A percentile compares a stretch with the other conserved stretches of the same genome.
phyloP scores from a whole-genome alignment of 92 coral and sea anemone species.

The Porites lobata region DNA sequence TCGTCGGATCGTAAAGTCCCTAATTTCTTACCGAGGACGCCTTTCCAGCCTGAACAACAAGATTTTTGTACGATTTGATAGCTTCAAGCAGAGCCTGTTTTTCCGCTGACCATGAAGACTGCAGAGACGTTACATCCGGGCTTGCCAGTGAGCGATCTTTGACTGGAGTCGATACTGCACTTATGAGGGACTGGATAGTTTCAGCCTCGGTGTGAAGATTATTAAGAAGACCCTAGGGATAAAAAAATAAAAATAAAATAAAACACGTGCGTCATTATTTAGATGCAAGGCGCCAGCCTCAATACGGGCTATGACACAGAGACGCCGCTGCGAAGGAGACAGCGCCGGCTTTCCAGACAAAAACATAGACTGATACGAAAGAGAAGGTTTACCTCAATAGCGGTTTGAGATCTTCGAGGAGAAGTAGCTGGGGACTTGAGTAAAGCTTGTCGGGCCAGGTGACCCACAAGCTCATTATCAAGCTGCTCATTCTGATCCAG shows the following conservation, averaged over 20 bases:
- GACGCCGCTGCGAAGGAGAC: too few species aligned
- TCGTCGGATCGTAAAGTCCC: too few species aligned
- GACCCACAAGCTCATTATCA: conserved; percentile 79
- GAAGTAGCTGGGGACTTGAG: conserved; percentile 60
- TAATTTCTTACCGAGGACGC: conserved; percentile 70
- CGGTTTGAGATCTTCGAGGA: conserved; percentile 61
- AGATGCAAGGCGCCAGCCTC: too few species aligned
- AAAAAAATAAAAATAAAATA: too few species aligned
- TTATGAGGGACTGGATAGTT: conserved; percentile 88
- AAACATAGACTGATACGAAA: too few species aligned
- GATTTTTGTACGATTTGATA: conserved; percentile 80
- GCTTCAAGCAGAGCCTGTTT: conserved; percentile 88
- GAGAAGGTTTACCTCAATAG: conserved; percentile 70
- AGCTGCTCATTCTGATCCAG: conserved; percentile 79
- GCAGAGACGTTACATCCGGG: conserved; percentile 79
- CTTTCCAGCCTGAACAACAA: conserved; percentile 78
- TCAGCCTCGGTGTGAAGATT: conserved; percentile 93
- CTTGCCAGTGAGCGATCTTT: conserved; percentile 50
- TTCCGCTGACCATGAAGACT: conserved; percentile 94
- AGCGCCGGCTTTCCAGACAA: too few species aligned
- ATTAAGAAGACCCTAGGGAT: conserved; percentile 77
- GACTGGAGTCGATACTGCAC: conserved; percentile 75
- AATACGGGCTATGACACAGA: too few species aligned
- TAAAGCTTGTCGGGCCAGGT: conserved; percentile 69
- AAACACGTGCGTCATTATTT: too few species aligned